Evolutionary conservation across 64 coral and sea anemone species (phyloP).

Genomic region (Astreopora myriophthalma): DNA sequence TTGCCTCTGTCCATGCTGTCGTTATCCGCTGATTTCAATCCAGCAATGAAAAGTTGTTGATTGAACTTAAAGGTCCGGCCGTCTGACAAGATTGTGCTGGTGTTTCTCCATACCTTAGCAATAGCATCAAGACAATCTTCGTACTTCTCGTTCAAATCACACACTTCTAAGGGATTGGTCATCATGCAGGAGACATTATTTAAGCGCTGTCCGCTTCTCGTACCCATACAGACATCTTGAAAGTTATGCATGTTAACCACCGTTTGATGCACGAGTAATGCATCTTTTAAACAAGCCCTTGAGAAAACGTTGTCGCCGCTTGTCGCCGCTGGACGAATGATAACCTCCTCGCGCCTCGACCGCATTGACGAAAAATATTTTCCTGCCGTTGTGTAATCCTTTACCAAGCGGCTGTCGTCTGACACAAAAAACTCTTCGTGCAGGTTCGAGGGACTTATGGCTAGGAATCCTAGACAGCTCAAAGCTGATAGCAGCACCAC

Average conservation of each 20-base stretch:
- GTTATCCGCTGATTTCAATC: background rate
- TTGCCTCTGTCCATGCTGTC: background rate
- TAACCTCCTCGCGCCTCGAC: constrained; percentile 62
- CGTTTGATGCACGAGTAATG: constrained; percentile 49
- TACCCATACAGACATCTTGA: constrained; percentile 49
- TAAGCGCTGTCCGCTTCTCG: background rate
- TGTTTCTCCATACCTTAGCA: constrained; percentile 17
- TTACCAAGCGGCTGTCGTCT: background rate
- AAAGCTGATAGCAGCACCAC: constrained; percentile 17
- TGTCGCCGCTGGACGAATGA: constrained; percentile 19
- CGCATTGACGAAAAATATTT: constrained; percentile 16
- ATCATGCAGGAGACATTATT: constrained; percentile 34
- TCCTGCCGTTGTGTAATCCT: constrained; percentile 14
- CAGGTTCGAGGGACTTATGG: constrained; percentile 1
- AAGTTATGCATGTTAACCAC: constrained; percentile 61
- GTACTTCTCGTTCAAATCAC: constrained; percentile 31
- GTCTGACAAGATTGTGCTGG: constrained; percentile 19
- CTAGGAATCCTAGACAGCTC: constrained; percentile 59
- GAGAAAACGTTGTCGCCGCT: constrained; percentile 59
- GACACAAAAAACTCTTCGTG: constrained; percentile 25
- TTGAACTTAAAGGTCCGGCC: constrained; percentile 35
- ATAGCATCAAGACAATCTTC: constrained; percentile 26
- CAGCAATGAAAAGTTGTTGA: constrained; percentile 37
- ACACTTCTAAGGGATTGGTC: constrained; percentile 54
- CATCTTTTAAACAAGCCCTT: constrained; percentile 53